phyloP scores from a whole-genome alignment of 2,797 vertebrate species.

The Poliocrania exsul region DNA sequence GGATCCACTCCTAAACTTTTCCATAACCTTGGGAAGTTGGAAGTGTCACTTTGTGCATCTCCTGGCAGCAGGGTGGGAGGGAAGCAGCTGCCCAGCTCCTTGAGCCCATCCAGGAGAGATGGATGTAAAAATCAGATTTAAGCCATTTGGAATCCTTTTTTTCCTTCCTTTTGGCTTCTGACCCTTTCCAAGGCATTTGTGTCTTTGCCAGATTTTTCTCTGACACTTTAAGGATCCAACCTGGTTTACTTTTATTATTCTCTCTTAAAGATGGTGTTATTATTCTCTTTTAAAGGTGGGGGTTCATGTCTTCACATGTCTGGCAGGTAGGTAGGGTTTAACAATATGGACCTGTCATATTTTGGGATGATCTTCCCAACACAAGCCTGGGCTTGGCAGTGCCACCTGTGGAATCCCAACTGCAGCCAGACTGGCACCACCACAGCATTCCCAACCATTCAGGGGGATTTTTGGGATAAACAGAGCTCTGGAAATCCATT shows the following conservation, averaged over 20 bases:
- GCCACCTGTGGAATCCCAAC: not conserved
- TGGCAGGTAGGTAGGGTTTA: not conserved
- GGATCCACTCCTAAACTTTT: not conserved
- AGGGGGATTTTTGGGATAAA: not conserved
- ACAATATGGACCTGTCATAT: not conserved
- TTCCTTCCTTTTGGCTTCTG: not conserved
- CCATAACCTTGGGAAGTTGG: not conserved
- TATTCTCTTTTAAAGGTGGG: not conserved
- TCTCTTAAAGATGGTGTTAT: not conserved
- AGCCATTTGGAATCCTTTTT: not conserved
- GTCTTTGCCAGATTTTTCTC: not conserved
- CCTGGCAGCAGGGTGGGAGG: not conserved
- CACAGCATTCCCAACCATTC: accelerated
- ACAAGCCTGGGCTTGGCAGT: not conserved
- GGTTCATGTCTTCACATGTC: not conserved
- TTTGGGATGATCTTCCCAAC: not conserved
- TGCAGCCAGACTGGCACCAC: not conserved
- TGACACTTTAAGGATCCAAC: not conserved
- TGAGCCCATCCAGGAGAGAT: not conserved
- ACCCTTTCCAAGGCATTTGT: not conserved
- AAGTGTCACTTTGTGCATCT: not conserved
- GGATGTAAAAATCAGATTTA: accelerated
- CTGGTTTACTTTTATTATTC: not conserved
- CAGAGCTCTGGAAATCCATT: not conserved
- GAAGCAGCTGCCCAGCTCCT: not conserved